A percentile compares a stretch with the other conserved stretches of the same genome.
Conservation (phyloP, 2,113 vertebrate genomes). For the Chloebia gouldiae region DNA sequence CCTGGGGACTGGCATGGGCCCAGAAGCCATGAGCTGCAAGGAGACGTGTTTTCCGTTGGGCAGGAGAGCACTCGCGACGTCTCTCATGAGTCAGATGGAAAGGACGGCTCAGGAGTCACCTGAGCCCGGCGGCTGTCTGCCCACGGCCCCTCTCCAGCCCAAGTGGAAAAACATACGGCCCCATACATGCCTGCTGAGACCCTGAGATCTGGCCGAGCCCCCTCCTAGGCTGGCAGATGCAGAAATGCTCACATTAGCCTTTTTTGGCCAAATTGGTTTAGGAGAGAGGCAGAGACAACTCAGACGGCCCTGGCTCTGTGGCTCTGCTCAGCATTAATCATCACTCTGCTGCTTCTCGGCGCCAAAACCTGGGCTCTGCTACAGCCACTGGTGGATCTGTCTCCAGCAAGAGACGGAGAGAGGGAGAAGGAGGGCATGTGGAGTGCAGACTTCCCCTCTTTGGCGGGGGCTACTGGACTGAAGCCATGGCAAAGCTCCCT, state of each 20-base stretch:
- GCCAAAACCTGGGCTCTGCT: neutral
- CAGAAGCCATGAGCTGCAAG: neutral
- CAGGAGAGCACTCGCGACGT: neutral
- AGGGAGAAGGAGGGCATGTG: neutral
- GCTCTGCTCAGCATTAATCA: neutral
- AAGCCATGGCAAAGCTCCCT: neutral
- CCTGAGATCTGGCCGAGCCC: neutral
- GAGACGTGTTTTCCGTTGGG: neutral
- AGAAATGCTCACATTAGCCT: neutral
- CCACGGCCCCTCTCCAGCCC: conserved; percentile 9
- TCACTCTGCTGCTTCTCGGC: neutral
- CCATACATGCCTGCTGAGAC: neutral
- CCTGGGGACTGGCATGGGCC: neutral
- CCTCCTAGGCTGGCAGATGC: neutral
- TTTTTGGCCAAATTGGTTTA: neutral
- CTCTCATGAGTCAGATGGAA: conserved; percentile 37
- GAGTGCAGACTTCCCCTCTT: neutral
- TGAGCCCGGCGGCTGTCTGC: neutral
- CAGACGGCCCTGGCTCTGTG: neutral
- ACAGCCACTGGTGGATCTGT: neutral
- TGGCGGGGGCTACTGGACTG: neutral
- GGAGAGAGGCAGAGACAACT: neutral
- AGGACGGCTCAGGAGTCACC: conserved; percentile 39
- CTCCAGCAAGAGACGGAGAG: neutral
- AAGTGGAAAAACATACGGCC: conserved; percentile 31